Conservation (phyloP, 2,797 vertebrate species). For the Thaleichthys pacificus region DNA sequence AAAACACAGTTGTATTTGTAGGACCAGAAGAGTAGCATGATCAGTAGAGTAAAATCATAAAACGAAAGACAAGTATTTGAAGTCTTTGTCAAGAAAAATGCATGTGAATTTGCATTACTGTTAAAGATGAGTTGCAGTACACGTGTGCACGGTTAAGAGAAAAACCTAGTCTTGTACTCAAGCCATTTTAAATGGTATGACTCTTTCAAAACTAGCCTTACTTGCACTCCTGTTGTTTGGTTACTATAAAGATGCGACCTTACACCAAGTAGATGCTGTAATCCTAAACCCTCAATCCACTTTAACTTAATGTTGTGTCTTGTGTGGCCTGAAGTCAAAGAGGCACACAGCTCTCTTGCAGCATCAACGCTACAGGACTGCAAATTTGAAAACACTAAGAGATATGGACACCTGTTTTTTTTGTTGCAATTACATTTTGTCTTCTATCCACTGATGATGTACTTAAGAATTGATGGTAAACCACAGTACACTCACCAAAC, state of each 20-base stretch:
- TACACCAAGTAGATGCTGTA: conserved; percentile 53
- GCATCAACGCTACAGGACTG: conserved; percentile 7
- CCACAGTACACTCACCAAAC: not conserved
- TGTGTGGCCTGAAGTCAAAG: conserved; percentile 53
- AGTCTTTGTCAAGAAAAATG: not conserved
- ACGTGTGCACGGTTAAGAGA: not conserved
- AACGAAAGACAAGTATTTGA: not conserved
- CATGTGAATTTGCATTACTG: not conserved
- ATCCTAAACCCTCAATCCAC: conserved; percentile 73
- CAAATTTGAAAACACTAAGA: conserved; percentile 9
- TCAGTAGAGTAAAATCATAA: not conserved
- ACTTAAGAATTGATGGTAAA: not conserved
- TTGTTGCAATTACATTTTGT: too few species aligned
- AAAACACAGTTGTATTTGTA: conserved; percentile 2
- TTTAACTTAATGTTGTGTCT: conserved; percentile 67
- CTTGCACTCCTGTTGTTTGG: not conserved
- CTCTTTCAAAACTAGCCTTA: not conserved
- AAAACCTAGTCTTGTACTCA: not conserved
- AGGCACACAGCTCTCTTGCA: conserved; percentile 10
- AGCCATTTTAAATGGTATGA: not conserved
- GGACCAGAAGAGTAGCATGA: not conserved
- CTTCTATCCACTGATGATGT: not conserved
- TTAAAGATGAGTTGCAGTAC: not conserved
- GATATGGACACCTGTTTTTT: conserved; percentile 6
- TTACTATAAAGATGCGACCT: conserved; percentile 52